Base-by-base conservation (phyloP, 64 coral and sea anemone species). In the Montipora efflorescens region DNA sequence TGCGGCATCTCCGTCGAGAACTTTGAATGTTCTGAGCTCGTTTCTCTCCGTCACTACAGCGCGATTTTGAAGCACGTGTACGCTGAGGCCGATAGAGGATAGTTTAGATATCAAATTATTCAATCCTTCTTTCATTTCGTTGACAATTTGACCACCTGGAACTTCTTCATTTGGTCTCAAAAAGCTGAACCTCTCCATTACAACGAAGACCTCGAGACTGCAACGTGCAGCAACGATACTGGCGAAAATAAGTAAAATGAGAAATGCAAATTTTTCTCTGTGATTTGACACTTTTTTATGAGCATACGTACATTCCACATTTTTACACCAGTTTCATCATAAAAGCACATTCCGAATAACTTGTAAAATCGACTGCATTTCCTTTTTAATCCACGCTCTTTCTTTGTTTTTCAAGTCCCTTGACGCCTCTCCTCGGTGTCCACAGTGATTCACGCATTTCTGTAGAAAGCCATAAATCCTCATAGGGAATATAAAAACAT, bases 61-160 rank as follows among this genome's bases (percentile, higher is more conserved):
- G 80, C 94, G 94, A 67, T 96, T 96, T 84, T 99, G 90, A 50
- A 99, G 87, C 22, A 99, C 79, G 74, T 99, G 98, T 16, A 99
- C 92, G 1, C 79, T 95, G 13, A 99, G 89, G 2, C 98, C 98
- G n/a, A 93, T 78, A 69, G 87, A 93, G 9, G 87, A 77, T 11
- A 99, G 81, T 71, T 96, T 89, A 49, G 71, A 79, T 81, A 98
- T 89, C 16, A 98, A 57, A 47, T 73, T 92, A 47, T 95, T 88
- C 5, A 98, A 83, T 36, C 88, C 78, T 45, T 90, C 83, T 84
- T 98, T 94, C 46, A 98, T 81, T 49, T 57, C 77, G 28, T 79
- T 25, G n/a, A 88, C 74, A 78, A 88, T 8, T 7, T 87, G 13
- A 43, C 36, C 67, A 36, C 20, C 18, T 0, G 74, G 4, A 78